Evolutionary conservation across 2,888 invertebrate genomes (phyloP).

Genomic region (Temnothorax rugatulus): DNA sequence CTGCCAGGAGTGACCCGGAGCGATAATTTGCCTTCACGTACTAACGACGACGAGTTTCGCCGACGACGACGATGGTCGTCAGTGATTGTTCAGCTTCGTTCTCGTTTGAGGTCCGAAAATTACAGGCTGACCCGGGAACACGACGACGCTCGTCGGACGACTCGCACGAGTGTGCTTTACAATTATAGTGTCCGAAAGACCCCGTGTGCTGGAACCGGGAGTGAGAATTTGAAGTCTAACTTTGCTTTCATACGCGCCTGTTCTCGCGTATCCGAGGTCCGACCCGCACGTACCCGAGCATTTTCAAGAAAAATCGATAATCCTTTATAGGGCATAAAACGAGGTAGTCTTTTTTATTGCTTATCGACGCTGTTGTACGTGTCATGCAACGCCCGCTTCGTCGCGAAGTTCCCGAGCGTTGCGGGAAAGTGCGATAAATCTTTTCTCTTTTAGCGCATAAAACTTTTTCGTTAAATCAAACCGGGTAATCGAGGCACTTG

Average conservation of each 20-base stretch:
- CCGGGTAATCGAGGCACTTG: slow-evolving; percentile 48
- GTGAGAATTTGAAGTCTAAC: slow-evolving; percentile 37
- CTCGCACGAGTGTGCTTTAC: slow-evolving; percentile 49
- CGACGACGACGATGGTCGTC: slow-evolving; percentile 21
- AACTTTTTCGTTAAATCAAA: slow-evolving; percentile 57
- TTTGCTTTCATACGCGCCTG: slow-evolving; percentile 6
- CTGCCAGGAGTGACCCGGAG: neutral
- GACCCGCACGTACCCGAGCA: slow-evolving; percentile 15
- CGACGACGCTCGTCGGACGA: slow-evolving; percentile 37
- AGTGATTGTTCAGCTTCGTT: slow-evolving; percentile 43
- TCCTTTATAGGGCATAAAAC: slow-evolving; percentile 51
- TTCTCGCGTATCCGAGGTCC: neutral
- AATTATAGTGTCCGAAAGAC: slow-evolving; percentile 37
- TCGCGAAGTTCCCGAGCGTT: slow-evolving; percentile 31
- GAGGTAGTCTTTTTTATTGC: slow-evolving; percentile 51
- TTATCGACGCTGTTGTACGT: slow-evolving; percentile 46
- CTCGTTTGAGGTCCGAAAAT: slow-evolving; percentile 47
- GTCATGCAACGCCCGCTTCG: slow-evolving; percentile 45
- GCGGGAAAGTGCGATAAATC: slow-evolving; percentile 49
- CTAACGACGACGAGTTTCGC: slow-evolving; percentile 22
- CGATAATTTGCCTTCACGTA: neutral
- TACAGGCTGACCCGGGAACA: slow-evolving; percentile 42
- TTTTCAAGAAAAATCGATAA: slow-evolving; percentile 54
- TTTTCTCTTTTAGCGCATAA: slow-evolving; percentile 49
- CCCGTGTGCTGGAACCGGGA: slow-evolving; percentile 17